These are phyloP conservation scores for Aurelia sp. DNA, from an alignment of 30 jellyfish, hydroid and myxozoan genomes.

Conservation along the genomic window DNA sequence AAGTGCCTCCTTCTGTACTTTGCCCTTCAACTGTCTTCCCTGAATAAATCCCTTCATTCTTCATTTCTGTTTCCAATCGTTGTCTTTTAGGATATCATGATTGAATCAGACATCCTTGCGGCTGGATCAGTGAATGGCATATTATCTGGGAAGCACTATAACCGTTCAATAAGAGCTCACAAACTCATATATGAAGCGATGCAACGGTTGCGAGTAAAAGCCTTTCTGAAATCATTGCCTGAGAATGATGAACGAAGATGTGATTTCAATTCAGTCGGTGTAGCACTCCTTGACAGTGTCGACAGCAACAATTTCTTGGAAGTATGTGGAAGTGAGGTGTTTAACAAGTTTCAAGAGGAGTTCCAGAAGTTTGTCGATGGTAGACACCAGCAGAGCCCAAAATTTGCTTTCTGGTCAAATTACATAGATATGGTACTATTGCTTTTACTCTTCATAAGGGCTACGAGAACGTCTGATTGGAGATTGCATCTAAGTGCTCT, in stretches of 20 bases:
- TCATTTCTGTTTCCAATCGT: background rate
- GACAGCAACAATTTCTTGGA: constrained; percentile 13
- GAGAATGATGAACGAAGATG: constrained; percentile 36
- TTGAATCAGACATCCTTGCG: constrained; percentile 67
- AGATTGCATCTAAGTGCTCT: constrained; percentile 59
- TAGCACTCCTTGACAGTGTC: constrained; percentile 31
- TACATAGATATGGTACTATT: constrained; percentile 75
- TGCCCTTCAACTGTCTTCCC: too few relatives aligned
- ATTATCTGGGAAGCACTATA: constrained; percentile 55
- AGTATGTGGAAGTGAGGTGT: constrained; percentile 20
- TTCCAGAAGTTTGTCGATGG: constrained; percentile 23
- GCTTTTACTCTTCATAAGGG: constrained; percentile 59
- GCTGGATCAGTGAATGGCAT: constrained; percentile 62
- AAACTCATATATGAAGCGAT: constrained; percentile 60
- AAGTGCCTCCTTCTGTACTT: too few relatives aligned
- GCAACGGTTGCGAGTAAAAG: constrained; percentile 41
- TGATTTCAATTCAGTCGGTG: constrained; percentile 27
- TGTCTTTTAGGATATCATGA: constrained; percentile 43
- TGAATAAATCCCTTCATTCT: background rate
- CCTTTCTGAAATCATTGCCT: constrained; percentile 32
- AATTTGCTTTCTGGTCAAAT: constrained; percentile 60
- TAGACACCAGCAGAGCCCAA: constrained; percentile 35
- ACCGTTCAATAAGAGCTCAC: constrained; percentile 63
- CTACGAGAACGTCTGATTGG: constrained; percentile 75
- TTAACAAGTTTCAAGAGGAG: constrained; percentile 3